Evolutionary conservation across 2,888 invertebrate genomes (phyloP).

Genomic region (Eupeodes latifasciatus): DNA sequence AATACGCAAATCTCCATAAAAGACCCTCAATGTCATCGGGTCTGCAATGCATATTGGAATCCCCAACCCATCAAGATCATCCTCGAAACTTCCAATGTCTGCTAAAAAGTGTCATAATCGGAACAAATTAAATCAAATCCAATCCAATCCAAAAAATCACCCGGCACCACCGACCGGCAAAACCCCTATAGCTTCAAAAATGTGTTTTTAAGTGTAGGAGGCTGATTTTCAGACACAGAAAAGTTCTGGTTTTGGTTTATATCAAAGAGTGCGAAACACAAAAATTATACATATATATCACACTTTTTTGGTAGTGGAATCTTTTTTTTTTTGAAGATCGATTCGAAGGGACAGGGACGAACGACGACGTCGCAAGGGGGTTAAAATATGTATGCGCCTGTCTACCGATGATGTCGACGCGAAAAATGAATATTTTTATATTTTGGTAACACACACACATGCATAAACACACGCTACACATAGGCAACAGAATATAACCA

Average conservation of each 20-base stretch:
- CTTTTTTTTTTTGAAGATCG: conserved; percentile 25
- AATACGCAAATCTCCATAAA: conserved; percentile 66
- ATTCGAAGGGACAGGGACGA: conserved; percentile 12
- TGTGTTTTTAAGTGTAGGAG: conserved; percentile 38
- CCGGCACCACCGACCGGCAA: not conserved
- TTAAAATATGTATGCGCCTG: conserved; percentile 14
- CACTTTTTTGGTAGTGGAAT: not conserved
- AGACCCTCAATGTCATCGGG: conserved; percentile 65
- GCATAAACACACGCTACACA: conserved; percentile 1
- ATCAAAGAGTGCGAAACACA: conserved; percentile 27
- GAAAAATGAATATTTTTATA: conserved; percentile 67
- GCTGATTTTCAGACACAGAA: conserved; percentile 13
- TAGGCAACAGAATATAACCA: conserved; percentile 7
- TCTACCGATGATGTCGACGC: conserved; percentile 45
- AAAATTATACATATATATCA: conserved; percentile 24
- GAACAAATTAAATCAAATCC: conserved; percentile 21
- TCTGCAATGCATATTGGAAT: conserved; percentile 51
- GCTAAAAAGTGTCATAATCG: conserved; percentile 44
- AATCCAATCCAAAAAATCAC: not conserved
- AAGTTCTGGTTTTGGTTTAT: conserved; percentile 34
- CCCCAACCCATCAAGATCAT: not conserved
- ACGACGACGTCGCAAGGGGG: conserved; percentile 18
- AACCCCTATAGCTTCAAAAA: too few relatives aligned
- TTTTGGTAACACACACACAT: conserved; percentile 65
- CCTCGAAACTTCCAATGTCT: conserved; percentile 5